Evolutionary conservation across 2,113 vertebrate species (phyloP).

Genomic region (Neolamprologus longior): DNA sequence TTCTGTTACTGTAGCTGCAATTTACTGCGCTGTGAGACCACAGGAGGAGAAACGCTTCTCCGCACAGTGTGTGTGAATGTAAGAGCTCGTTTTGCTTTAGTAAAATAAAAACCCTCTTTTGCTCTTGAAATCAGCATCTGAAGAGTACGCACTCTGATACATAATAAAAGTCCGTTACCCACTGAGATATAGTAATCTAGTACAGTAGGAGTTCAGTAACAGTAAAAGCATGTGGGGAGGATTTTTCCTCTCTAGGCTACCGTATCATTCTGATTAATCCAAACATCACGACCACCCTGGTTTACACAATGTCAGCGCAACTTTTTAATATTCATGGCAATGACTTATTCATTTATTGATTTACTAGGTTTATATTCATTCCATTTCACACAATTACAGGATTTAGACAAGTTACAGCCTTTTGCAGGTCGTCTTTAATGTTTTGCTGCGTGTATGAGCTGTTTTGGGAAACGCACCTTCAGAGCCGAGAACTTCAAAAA

Average conservation of each 20-base stretch:
- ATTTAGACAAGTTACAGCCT: background rate
- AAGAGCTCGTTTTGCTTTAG: background rate
- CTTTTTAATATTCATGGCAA: background rate
- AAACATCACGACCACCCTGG: background rate
- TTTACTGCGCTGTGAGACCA: background rate
- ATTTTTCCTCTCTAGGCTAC: background rate
- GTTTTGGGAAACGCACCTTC: background rate
- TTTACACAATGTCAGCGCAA: background rate
- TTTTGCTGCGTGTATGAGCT: background rate
- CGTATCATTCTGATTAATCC: background rate
- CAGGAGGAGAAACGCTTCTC: background rate
- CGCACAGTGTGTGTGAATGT: background rate
- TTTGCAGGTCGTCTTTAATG: background rate
- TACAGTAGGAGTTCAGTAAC: background rate
- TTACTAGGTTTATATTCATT: background rate
- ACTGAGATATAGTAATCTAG: background rate
- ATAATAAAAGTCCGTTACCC: background rate
- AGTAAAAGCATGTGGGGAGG: background rate
- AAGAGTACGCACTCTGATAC: background rate
- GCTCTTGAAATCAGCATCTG: background rate
- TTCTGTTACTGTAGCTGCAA: background rate
- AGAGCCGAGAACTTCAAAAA: background rate
- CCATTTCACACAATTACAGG: background rate
- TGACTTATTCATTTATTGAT: background rate
- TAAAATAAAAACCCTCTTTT: background rate